Evolutionary conservation across 2,113 vertebrate species (phyloP), one percentile per base, ranked within the genome.

Genomic region (Chloropsis hardwickii): DNA sequence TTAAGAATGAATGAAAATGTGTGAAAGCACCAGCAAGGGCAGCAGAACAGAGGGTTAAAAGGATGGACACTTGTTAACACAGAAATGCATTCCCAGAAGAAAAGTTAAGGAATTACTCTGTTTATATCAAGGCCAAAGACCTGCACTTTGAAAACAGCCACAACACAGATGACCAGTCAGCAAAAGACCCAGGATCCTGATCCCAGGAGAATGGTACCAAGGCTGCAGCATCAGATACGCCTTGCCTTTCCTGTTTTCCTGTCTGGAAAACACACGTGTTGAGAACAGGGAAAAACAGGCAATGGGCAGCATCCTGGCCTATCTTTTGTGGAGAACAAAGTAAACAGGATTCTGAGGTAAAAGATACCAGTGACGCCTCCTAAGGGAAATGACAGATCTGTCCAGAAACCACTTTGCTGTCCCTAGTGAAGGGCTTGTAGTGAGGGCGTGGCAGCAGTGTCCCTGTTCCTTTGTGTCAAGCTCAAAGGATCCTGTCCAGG

Each of bases 231-330:
- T 18, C 74, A 25, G 25, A 21, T 18, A 14, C 0, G 0, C 60
- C 45, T 57, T n/a, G 25, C 45, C 28, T 69, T 67, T 64, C 44
- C 69, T 64, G 21, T 48, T 64, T 45, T 19, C 44, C 48, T 17
- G 0, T 27, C 50, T 6, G 5, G 58, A 80, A 60, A 74, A 67
- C 13, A 53, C 27, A 12, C 0, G 0, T 23, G 50, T 10, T 64
- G 64, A 53, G 87, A 84, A 77, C 44, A 48, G 50, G 33, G 28
- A 0, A 54, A 84, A 90, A 35, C 16, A 67, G 48, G 33, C 67
- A 58, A 3, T 22, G 28, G 47, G 72, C 69, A 40, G 33, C 50
- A 64, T 33, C 58, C 64, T 53, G 44, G 58, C 35, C 39, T 39
- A 1, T 48, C 15, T 7, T 10, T 69, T 61, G 45, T 11, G 31